Base-by-base conservation (phyloP, 2,113 vertebrate genomes). In the Naja naja region DNA sequence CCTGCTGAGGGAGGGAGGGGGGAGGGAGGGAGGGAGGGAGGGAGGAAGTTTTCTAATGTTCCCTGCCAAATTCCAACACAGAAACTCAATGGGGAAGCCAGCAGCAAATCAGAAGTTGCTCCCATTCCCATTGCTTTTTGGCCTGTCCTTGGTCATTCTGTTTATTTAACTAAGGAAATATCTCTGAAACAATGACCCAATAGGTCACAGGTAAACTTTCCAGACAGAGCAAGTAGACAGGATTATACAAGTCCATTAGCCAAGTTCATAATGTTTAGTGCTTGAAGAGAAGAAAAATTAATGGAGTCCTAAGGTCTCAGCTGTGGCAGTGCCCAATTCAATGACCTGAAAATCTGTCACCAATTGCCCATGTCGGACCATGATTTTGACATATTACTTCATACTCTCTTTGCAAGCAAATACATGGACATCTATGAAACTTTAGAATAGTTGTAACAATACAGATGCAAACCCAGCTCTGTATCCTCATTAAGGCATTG, bases 261-360 rank as follows among this genome's bases (percentile, higher is more conserved):
- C n/a, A n/a, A 86, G 45, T 86, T 89, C 92, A 81, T 74, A 85
- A 53, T 85, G 45, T 64, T 93, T 85, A 64, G 86, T 87, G 87
- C 43, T 87, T 52, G 54, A 64, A 86, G 88, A 87, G 30, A 43
- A 23, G n/a, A 90, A 47, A 56, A 86, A 90, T 90, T 87, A 56
- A 93, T 30, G 85, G 55, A 87, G 34, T 58, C 55, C 89, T 56
- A 60, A 85, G 86, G 45, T 64, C 45, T 86, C 87, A 74, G 49
- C n/a, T 90, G 39, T 60, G 34, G 60, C 47, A 53, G 22, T 25
- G 45, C n/a, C 55, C 81, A 90, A 60, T 86, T 90, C 89, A 64
- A 39, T 90, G 90, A 93, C 86, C 43, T 12, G 23, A 90, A 87
- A 90, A 90, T 86, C 55, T 64, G 45, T 64, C 34, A 87, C 47